phyloP scores from a whole-genome alignment of 2,888 invertebrate genomes.

The Slavum lentiscoides region DNA sequence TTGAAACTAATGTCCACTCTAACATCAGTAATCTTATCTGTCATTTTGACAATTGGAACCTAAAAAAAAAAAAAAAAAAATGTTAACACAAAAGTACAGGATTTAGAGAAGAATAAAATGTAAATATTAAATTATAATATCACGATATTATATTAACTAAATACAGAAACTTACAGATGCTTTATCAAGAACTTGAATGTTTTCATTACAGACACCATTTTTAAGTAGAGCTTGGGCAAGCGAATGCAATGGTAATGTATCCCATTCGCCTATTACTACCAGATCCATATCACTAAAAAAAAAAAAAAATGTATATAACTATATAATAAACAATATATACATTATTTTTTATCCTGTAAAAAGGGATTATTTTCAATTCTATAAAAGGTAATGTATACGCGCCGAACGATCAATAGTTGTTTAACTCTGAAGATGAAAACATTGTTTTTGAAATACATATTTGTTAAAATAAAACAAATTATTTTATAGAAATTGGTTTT shows the following conservation, averaged over 20 bases:
- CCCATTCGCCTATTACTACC: slow-evolving; percentile 83
- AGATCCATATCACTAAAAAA: slow-evolving; percentile 72
- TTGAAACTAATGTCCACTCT: slow-evolving; percentile 99
- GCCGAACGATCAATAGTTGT: too few species aligned
- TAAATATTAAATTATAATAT: not conserved
- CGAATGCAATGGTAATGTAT: slow-evolving; percentile 85
- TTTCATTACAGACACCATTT: slow-evolving; percentile 85
- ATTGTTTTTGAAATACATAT: too few species aligned
- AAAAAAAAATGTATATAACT: slow-evolving; percentile 11
- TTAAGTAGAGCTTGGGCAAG: slow-evolving; percentile 87
- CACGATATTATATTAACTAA: not conserved
- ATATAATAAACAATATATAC: not conserved
- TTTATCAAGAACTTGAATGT: slow-evolving; percentile 95
- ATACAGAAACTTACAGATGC: slow-evolving; percentile 72
- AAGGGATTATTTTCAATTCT: not conserved
- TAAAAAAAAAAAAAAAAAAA: slow-evolving; percentile 55
- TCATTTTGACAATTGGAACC: slow-evolving; percentile 96
- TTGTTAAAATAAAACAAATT: too few species aligned
- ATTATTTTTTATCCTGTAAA: too few species aligned
- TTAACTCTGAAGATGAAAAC: too few species aligned
- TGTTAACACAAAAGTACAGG: too few species aligned
- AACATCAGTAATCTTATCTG: slow-evolving; percentile 82
- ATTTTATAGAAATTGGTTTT: too few species aligned
- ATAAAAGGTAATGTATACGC: too few species aligned
- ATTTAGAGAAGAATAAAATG: not conserved